Base-by-base conservation (phyloP, 2,113 vertebrate genomes). In the Leucoraja erinaceus region DNA sequence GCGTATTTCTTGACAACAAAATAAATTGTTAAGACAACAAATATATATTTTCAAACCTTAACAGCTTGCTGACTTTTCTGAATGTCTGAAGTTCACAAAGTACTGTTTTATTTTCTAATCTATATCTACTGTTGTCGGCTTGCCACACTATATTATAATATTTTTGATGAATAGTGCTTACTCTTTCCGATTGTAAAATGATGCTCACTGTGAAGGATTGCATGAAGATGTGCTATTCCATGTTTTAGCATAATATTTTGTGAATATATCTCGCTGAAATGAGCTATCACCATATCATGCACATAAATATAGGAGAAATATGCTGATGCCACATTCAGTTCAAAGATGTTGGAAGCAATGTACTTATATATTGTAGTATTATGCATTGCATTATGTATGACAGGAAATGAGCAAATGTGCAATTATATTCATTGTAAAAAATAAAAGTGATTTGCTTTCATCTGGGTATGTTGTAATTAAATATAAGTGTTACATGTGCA, bases 1-100 rank as follows among this genome's bases (percentile, higher is more conserved):
- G 47, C 2, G 6, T 54, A 54, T 79, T 18, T 6, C 1, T 18
- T 79, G 77, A 79, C 38, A 54, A 47, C 47, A 81, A 81, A 22
- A 47, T 31, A 77, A 56, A 81, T 54, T 54, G 47, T 81, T 22
- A 54, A 54, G 20, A 10, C 54, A 54, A 81, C 11, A 54, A 22
- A 25, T 56, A 25, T 54, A 81, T 7, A 47, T 47, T 63, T 63
- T 31, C 10, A 88, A 31, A 28, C 28, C 59, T 63, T 63, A 88
- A 88, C 84, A 88, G 7, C n/a, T 88, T 61, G 56, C 84, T 66
- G 59, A 66, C 61, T 88, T 63, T 88, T 88, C 56, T 22, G 63
- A 63, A 22, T 31, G 28, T 4, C 28, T 14, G 59, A n/a, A 4
- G 3, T 31, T 28, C 10, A 31, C 31, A 33, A 66, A 16, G 14